These are phyloP conservation scores for Neodontobutis hainanensis DNA, from an alignment of 2,113 vertebrate genomes.

Conservation along the genomic window DNA sequence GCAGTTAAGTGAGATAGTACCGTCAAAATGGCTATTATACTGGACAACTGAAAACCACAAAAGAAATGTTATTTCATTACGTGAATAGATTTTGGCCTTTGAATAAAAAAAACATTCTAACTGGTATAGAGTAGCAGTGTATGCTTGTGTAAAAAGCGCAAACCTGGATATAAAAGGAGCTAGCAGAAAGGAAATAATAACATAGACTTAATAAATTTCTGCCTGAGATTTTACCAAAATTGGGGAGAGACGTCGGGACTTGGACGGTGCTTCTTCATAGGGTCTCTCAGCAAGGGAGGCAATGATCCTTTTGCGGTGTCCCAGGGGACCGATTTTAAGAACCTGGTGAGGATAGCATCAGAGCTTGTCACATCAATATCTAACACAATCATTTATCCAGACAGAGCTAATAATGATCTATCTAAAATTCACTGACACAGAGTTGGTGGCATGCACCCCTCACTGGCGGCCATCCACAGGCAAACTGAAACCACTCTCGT, in stretches of 20 bases:
- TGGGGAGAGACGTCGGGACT: conserved; percentile 93
- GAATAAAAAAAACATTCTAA: background rate
- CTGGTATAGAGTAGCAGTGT: background rate
- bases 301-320: conserved; percentile 95
- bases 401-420: conserved; percentile 43
- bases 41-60: background rate
- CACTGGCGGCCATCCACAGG: conserved; percentile 55
- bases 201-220: background rate
- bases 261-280: conserved; percentile 92
- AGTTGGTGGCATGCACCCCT: conserved; percentile 42
- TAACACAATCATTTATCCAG: conserved; percentile 21
- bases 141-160: background rate
- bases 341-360: conserved; percentile 78
- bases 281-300: conserved; percentile 93
- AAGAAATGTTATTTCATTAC: too few species aligned
- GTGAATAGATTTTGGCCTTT: too few species aligned
- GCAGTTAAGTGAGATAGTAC: background rate
- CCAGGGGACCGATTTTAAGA: conserved; percentile 91
- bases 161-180: conserved; percentile 3
- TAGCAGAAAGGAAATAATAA: background rate
- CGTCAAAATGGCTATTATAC: background rate
- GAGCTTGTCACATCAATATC: conserved; percentile 20
- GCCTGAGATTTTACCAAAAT: conserved; percentile 84
- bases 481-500: conserved; percentile 68
- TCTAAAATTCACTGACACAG: conserved; percentile 51